These are phyloP conservation scores for Poecile atricapillus DNA, from an alignment of 2,113 vertebrate species.

Conservation along the genomic window DNA sequence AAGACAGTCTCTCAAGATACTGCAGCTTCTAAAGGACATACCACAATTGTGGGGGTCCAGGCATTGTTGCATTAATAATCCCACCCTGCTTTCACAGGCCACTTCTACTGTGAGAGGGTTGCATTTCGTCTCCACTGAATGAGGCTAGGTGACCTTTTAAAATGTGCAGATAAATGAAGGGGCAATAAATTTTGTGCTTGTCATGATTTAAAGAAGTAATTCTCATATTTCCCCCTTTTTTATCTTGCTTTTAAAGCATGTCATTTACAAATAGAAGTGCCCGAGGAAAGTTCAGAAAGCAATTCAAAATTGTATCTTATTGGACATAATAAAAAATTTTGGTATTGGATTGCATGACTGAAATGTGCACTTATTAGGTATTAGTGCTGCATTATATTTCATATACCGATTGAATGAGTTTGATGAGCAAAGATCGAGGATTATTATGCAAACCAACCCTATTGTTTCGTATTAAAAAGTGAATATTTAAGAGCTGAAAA, in stretches of 20 bases:
- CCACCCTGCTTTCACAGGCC: constrained; percentile 24
- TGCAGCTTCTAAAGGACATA: not conserved
- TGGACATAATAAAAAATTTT: constrained; percentile 30
- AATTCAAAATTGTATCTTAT: constrained; percentile 38
- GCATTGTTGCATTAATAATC: constrained; percentile 38
- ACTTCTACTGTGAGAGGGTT: constrained; percentile 59
- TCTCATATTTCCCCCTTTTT: constrained; percentile 19
- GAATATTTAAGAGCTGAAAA: constrained; percentile 65
- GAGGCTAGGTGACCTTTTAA: constrained; percentile 58
- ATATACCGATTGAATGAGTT: constrained; percentile 26
- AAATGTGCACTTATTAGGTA: constrained; percentile 37
- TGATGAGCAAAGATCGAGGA: constrained; percentile 52
- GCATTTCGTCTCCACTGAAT: constrained; percentile 37
- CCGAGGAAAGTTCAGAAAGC: constrained; percentile 21
- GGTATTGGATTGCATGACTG: constrained; percentile 15
- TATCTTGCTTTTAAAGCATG: constrained; percentile 34
- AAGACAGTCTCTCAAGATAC: not conserved
- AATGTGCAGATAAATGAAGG: constrained; percentile 57
- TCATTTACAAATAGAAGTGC: constrained; percentile 1
- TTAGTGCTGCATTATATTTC: constrained; percentile 30
- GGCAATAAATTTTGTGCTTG: constrained; percentile 59
- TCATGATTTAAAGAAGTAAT: constrained; percentile 57
- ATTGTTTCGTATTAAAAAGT: constrained; percentile 65
- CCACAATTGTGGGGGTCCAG: not conserved
- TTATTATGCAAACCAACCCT: constrained; percentile 47